Evolutionary conservation across 2,113 vertebrate genomes (phyloP).

Genomic region (Chamaetylas fuelleborni): DNA sequence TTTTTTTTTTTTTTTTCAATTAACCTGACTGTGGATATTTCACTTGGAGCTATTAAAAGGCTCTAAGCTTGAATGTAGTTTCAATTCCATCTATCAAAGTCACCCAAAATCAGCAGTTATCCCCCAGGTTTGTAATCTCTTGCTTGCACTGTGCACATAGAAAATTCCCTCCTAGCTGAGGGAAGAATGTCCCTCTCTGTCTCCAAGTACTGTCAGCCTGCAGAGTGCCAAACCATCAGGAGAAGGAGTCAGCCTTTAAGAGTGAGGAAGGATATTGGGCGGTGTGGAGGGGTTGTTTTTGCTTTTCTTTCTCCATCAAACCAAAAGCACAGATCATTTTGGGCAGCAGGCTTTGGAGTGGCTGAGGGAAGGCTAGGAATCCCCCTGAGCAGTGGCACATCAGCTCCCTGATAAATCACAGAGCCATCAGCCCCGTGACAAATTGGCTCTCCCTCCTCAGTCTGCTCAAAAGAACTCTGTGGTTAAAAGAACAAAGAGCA

Average conservation of each 20-base stretch:
- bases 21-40: not conserved
- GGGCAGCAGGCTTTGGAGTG: not conserved
- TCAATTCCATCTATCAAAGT: not conserved
- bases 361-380: not conserved
- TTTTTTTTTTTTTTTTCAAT: no score
- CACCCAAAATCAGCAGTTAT: not conserved
- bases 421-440: not conserved
- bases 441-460: not conserved
- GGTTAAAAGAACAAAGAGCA: conserved; percentile 28
- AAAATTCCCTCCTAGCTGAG: not conserved
- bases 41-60: not conserved
- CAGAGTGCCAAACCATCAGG: not conserved
- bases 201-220: not conserved
- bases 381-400: not conserved
- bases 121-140: not conserved
- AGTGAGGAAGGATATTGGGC: not conserved
- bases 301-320: not conserved
- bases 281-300: not conserved
- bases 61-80: not conserved
- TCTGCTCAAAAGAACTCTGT: not conserved
- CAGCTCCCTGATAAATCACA: conserved; percentile 7
- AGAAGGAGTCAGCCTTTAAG: not conserved
- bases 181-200: not conserved
- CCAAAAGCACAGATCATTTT: not conserved
- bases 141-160: not conserved